A percentile compares a stretch with the other conserved stretches of the same genome.
phyloP scores from a whole-genome alignment of 2,797 vertebrate species.

The Bryconaethiops microstoma region DNA sequence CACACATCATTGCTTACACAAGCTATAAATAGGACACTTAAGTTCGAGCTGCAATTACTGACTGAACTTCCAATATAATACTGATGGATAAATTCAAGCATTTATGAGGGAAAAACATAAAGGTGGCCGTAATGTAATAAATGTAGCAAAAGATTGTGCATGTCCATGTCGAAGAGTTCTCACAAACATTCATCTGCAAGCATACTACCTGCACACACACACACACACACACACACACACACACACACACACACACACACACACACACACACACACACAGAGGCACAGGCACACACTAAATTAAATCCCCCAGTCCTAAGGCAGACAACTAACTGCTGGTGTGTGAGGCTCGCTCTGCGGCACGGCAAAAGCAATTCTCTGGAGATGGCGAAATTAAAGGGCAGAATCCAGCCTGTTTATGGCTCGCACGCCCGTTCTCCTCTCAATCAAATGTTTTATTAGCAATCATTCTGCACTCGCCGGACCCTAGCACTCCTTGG shows the following conservation, averaged over 20 bases:
- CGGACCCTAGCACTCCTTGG: slow-evolving; percentile 75
- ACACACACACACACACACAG: slow-evolving; percentile 49
- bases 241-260: slow-evolving; percentile 54
- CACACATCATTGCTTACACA: too few species aligned
- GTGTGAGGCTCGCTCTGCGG: slow-evolving; percentile 73
- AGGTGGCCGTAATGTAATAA: not conserved
- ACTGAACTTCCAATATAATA: too few species aligned
- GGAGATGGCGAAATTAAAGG: slow-evolving; percentile 81
- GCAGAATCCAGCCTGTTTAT: slow-evolving; percentile 80
- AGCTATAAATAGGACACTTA: too few species aligned
- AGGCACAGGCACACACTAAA: slow-evolving; percentile 67
- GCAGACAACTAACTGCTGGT: slow-evolving; percentile 77
- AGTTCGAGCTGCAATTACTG: too few species aligned
- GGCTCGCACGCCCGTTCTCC: slow-evolving; percentile 72
- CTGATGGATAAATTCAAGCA: too few species aligned
- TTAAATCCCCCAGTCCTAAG: slow-evolving; percentile 80
- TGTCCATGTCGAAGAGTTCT: slow-evolving; percentile 35
- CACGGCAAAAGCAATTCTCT: slow-evolving; percentile 81
- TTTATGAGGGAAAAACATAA: not conserved
- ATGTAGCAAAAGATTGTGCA: not conserved
- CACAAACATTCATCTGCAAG: slow-evolving; percentile 55
- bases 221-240: slow-evolving; percentile 50
- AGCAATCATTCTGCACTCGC: slow-evolving; percentile 76
- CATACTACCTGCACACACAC: slow-evolving; percentile 13
- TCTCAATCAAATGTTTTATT: slow-evolving; percentile 86